These are phyloP conservation scores for Cheilosia vulpina DNA, from an alignment of 2,888 invertebrate species.

Conservation along the genomic window DNA sequence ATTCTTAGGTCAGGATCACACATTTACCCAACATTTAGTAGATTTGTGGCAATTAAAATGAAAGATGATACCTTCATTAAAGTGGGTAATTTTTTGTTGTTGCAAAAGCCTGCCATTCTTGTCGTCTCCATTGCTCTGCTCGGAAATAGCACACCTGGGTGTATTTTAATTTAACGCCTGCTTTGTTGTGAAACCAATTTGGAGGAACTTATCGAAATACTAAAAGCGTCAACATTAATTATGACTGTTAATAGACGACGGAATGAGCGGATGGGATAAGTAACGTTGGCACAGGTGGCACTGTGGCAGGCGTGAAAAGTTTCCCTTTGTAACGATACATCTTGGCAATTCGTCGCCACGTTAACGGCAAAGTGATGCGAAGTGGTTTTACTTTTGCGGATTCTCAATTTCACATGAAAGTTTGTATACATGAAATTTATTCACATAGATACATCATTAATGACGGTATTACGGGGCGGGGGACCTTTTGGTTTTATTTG, in stretches of 20 bases:
- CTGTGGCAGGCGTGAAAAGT: conserved; percentile 25
- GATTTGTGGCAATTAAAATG: conserved; percentile 30
- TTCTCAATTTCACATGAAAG: conserved; percentile 9
- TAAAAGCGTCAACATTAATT: conserved; percentile 51
- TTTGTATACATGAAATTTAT: neutral
- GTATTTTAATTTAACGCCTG: conserved; percentile 53
- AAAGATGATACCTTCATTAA: conserved; percentile 22
- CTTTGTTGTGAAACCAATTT: conserved; percentile 57
- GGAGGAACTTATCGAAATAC: conserved; percentile 53
- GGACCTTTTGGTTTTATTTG: neutral
- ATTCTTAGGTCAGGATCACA: conserved; percentile 6
- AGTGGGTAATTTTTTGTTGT: neutral
- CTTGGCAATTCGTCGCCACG: conserved; percentile 12
- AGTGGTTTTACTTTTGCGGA: conserved; percentile 21
- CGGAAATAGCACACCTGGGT: conserved; percentile 11
- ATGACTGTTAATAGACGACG: conserved; percentile 47
- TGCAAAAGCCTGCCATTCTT: neutral
- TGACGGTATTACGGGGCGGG: neutral
- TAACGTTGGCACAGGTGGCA: conserved; percentile 30
- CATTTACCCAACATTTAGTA: neutral
- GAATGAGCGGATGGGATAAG: neutral
- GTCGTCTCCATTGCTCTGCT: neutral
- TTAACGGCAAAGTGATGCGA: conserved; percentile 7
- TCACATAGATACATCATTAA: neutral
- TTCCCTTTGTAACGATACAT: conserved; percentile 24